A percentile compares a stretch with the other conserved stretches of the same genome.
Conservation (phyloP, 2,113 vertebrate genomes). For the Phrynosoma platyrhinos region DNA sequence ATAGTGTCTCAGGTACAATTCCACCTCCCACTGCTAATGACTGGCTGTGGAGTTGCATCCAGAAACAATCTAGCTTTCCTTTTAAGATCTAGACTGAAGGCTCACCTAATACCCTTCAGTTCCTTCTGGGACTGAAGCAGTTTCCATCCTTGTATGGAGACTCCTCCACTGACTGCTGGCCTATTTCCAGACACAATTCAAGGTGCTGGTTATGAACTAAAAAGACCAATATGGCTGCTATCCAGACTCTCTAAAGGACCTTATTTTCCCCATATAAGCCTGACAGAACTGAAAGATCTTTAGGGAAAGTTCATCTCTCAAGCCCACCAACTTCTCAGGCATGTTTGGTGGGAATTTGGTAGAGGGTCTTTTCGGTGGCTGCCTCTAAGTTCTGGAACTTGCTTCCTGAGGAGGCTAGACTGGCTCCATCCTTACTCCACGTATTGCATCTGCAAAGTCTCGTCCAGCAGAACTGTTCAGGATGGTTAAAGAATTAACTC, state of each 20-base stretch:
- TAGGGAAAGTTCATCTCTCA: no score
- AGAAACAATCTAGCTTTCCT: not conserved
- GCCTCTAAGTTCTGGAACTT: no score
- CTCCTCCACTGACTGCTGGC: not conserved
- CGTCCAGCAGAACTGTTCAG: no score
- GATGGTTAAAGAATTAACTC: no score
- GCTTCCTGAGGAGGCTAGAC: no score
- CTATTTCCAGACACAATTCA: not conserved
- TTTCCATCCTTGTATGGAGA: no score
- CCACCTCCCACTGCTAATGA: no score
- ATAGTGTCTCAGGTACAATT: no score
- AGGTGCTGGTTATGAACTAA: not conserved
- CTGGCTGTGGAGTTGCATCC: not conserved
- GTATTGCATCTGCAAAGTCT: no score
- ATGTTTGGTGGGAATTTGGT: not conserved
- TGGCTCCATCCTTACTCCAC: no score
- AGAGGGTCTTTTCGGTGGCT: not conserved
- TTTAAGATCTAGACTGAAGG: not conserved
- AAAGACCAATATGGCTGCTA: not conserved
- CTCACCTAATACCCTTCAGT: no score
- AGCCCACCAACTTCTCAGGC: not conserved
- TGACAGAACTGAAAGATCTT: not conserved
- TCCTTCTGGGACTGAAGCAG: no score
- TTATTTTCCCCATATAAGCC: not conserved
- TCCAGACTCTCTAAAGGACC: not conserved